phyloP scores from a whole-genome alignment of 2,797 vertebrate species.

The Enteromius viviparus region DNA sequence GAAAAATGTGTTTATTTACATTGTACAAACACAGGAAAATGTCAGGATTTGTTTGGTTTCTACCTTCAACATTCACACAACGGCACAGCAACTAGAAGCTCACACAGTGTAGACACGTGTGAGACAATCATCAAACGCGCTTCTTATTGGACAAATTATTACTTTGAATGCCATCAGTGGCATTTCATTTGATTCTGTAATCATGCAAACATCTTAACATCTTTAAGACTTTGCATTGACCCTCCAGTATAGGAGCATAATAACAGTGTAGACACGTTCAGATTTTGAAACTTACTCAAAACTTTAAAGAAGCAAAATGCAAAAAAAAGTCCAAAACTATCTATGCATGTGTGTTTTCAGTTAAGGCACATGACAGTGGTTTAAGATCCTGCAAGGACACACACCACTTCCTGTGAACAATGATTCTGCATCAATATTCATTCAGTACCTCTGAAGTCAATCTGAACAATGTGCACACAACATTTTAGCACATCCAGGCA shows the following conservation, averaged over 20 bases:
- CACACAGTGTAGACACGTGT: not conserved
- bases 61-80: not conserved
- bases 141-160: conserved; percentile 4
- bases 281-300: conserved; percentile 29
- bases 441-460: not conserved
- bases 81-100: not conserved
- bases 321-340: not conserved
- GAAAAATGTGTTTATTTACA: conserved; percentile 42
- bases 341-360: not conserved
- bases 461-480: not conserved
- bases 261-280: not conserved
- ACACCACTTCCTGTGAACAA: not conserved
- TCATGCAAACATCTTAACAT: not conserved
- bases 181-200: not conserved
- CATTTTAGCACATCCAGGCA: not conserved
- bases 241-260: not conserved
- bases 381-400: not conserved
- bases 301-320: not conserved
- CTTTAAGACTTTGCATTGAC: not conserved
- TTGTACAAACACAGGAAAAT: conserved; percentile 30
- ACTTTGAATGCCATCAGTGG: not conserved
- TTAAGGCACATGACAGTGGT: conserved; percentile 4
- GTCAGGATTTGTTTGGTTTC: conserved; percentile 17
- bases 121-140: too few relatives aligned
- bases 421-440: not conserved